Evolutionary conservation across 2,113 vertebrate species (phyloP), one percentile per base, ranked within the genome.

Genomic region (Oryzias curvinotus): DNA sequence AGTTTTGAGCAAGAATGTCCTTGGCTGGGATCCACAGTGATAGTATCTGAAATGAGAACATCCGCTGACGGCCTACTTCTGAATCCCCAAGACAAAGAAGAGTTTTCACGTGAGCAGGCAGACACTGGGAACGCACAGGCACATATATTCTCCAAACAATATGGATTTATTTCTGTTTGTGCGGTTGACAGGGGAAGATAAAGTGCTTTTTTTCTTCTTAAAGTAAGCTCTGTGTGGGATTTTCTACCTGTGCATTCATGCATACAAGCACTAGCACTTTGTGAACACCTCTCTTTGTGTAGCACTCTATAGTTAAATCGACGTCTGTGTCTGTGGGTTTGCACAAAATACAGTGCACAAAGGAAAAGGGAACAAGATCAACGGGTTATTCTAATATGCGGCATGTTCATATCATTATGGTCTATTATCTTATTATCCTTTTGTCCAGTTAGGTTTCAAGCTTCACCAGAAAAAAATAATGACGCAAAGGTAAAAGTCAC

Each of bases 21-120:
- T 87, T 88, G 84, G 83, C 83, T 78, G 66, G 75, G 65, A 74
- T 87, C 78, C 78, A 80, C 65, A 43, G 41, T 67, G 68, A 79
- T 80, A 67, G 60, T 73, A 77, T 81, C 69, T 77, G 75, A 84
- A 88, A 86, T 62, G 71, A 86, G 85, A 49, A 70, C 85, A 85
- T 82, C 58, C 53, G 68, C 63, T 59, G 65, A 73, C 65, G 78
- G 70, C 84, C 88, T 87, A 88, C 74, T 89, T 89, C 78, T 81
- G 61, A 74, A 81, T 85, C 75, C 83, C 84, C 64, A 71, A 78
- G 81, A 88, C 62, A 80, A 71, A 73, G 58, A 25, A 26, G 48
- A 74, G 57, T 64, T 53, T 62, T 83, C 57, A 73, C 45, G 58
- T 30, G 58, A 77, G 48, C 61, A 67, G 56, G 62, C 57, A 64